phyloP scores from a whole-genome alignment of 2,797 vertebrate genomes.

The Bradypodion pumilum region DNA sequence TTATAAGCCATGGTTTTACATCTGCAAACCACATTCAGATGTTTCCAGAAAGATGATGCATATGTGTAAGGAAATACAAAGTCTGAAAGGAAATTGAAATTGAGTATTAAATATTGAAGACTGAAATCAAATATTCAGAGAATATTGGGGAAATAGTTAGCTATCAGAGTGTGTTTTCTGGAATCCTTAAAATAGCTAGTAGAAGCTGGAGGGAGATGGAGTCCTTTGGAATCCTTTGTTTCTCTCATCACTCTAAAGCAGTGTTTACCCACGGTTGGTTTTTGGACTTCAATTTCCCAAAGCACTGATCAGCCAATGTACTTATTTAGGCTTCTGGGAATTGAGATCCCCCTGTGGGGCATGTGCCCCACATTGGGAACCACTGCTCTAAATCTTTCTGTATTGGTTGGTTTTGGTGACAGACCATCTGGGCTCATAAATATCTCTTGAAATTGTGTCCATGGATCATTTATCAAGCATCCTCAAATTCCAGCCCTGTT shows the following conservation, averaged over 20 bases:
- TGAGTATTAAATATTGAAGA: background rate
- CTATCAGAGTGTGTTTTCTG: background rate
- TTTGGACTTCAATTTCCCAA: too few relatives aligned
- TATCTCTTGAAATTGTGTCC: background rate
- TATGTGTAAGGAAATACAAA: background rate
- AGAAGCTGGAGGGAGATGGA: background rate
- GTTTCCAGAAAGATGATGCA: background rate
- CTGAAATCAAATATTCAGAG: background rate
- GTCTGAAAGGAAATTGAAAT: background rate
- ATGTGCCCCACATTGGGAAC: too few relatives aligned
- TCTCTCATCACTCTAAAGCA: background rate
- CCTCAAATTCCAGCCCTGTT: conserved; percentile 3
- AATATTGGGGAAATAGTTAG: background rate
- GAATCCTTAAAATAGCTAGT: conserved; percentile 3
- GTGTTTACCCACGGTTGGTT: too few relatives aligned
- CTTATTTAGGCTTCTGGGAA: too few relatives aligned
- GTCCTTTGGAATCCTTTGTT: conserved; percentile 6
- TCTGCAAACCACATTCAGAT: background rate
- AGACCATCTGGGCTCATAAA: background rate
- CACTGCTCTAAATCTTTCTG: background rate
- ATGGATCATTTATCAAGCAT: background rate
- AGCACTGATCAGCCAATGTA: too few relatives aligned
- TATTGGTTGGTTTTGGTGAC: background rate
- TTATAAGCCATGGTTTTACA: background rate
- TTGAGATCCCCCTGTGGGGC: too few relatives aligned